phyloP scores from a whole-genome alignment of 2,113 vertebrate genomes.

The Lethenteron reissneri region DNA sequence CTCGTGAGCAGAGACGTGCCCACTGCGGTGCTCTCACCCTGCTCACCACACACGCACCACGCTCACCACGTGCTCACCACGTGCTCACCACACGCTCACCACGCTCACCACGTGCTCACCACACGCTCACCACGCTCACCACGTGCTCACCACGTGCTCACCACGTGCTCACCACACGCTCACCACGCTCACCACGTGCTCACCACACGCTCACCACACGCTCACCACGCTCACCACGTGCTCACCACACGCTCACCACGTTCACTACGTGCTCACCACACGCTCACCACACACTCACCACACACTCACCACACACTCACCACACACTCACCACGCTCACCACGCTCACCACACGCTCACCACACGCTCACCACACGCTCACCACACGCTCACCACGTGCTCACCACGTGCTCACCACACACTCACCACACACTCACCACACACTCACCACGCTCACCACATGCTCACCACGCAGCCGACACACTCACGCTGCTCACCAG shows the following conservation, averaged over 20 bases:
- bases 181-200: too few species aligned
- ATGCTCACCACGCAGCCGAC: too few species aligned
- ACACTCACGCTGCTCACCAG: too few species aligned
- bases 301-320: too few species aligned
- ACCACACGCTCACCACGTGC: not conserved
- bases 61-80: too few species aligned
- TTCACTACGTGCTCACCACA: too few species aligned
- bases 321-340: too few species aligned
- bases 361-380: not conserved
- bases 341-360: not conserved
- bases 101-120: not conserved
- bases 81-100: not conserved
- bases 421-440: too few species aligned
- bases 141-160: not conserved
- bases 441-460: too few species aligned
- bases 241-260: not conserved
- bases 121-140: not conserved
- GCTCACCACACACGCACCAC: conserved; percentile 3
- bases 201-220: not conserved
- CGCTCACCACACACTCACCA: too few species aligned
- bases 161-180: not conserved
- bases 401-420: not conserved
- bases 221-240: not conserved
- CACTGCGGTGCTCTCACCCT: conserved; percentile 91
- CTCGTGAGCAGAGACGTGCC: conserved; percentile 71